phyloP scores from a whole-genome alignment of 1,140 invertebrate species.

The Brachionus sp. region DNA sequence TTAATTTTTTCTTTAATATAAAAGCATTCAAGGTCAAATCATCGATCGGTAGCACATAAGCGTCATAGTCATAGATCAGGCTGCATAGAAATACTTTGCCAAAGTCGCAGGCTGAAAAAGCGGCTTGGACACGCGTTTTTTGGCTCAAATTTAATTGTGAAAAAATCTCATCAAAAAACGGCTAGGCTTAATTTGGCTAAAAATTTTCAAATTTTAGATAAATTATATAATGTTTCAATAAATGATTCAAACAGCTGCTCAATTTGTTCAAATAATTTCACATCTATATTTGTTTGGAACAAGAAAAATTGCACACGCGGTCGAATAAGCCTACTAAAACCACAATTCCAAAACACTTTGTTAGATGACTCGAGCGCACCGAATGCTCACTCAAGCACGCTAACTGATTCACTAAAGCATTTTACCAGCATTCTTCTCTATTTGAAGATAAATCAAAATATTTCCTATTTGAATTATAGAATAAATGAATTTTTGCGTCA shows the following conservation, averaged over 20 bases:
- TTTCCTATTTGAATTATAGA: background rate
- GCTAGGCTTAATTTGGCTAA: background rate
- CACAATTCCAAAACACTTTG: background rate
- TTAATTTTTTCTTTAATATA: too few relatives aligned
- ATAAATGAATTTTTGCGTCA: background rate
- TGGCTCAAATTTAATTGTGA: background rate
- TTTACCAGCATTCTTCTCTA: background rate
- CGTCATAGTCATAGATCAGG: too few relatives aligned
- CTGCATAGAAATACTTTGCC: background rate
- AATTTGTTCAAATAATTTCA: background rate
- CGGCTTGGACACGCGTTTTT: background rate
- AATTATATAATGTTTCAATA: background rate
- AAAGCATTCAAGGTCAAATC: too few relatives aligned
- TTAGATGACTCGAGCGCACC: background rate
- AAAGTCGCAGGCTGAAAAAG: background rate
- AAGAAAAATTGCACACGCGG: background rate
- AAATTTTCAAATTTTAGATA: background rate
- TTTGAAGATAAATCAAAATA: constrained; percentile 14
- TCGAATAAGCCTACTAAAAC: background rate
- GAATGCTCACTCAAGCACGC: background rate
- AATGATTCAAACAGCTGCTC: background rate
- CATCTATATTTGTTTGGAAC: background rate
- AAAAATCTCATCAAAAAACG: background rate
- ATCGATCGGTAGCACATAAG: too few relatives aligned
- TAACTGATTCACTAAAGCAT: background rate